Percentiles rank a stretch among this genome's conserved stretches.
Evolutionary conservation across 2,113 vertebrate genomes (phyloP).

Genomic region (Reinhardtius hippoglossoides): DNA sequence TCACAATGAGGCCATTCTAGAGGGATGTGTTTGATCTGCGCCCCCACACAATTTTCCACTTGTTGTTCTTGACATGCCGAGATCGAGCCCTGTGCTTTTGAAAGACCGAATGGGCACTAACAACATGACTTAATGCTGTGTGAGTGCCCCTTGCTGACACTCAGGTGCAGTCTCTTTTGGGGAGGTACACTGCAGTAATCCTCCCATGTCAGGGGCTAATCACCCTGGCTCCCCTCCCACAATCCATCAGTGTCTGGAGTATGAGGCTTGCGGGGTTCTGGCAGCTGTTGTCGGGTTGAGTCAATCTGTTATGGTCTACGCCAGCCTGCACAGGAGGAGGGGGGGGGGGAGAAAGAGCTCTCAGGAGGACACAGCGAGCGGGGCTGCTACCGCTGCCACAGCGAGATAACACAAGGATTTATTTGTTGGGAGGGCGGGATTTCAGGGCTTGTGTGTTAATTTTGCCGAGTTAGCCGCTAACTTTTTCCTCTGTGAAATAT

Average conservation of each 20-base stretch:
- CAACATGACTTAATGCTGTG: conserved; percentile 34
- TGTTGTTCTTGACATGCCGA: conserved; percentile 13
- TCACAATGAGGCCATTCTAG: conserved; percentile 8
- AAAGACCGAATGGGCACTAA: conserved; percentile 16
- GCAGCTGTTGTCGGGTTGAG: conserved; percentile 75
- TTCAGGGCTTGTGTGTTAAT: conserved; percentile 52
- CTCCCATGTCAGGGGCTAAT: conserved; percentile 69
- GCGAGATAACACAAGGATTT: conserved; percentile 73
- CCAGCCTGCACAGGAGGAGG: conserved; percentile 33
- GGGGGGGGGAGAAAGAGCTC: conserved; percentile 41
- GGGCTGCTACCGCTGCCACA: conserved; percentile 52
- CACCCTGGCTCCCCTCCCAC: conserved; percentile 71
- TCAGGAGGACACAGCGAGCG: conserved; percentile 44
- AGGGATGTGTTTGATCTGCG: background rate
- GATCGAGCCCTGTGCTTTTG: background rate
- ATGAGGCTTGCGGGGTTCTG: conserved; percentile 60
- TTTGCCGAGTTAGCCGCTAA: conserved; percentile 8
- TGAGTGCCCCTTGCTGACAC: conserved; percentile 22
- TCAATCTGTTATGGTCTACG: conserved; percentile 64
- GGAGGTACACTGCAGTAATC: conserved; percentile 62
- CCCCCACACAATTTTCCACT: background rate
- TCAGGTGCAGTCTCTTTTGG: conserved; percentile 54
- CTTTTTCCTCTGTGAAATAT: conserved; percentile 1
- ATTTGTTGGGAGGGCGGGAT: conserved; percentile 53
- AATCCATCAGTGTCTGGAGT: conserved; percentile 75